Base-by-base conservation (phyloP, 64 coral and sea anemone species). In the Porites lutea region DNA sequence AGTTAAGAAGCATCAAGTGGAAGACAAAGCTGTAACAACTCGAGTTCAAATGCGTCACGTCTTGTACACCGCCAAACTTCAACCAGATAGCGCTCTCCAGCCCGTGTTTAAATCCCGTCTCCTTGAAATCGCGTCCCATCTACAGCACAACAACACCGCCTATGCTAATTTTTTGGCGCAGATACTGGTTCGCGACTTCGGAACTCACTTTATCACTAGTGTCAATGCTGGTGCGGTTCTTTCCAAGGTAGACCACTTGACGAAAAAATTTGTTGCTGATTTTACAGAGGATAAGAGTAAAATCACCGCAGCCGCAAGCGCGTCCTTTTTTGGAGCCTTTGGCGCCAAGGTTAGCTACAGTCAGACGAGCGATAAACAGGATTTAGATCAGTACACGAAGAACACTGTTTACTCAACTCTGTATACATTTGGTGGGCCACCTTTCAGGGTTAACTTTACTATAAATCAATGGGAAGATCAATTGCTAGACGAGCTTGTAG, bases 1-100 rank as follows among this genome's bases (percentile, higher is more conserved):
- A n/a, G 93, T 98, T 20, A 98, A 98, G 64, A 95, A 84, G 45
- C 96, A 92, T 52, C 93, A 98, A 89, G 96, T 98, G 4, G 89
- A 98, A 75, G 86, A 95, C 61, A 95, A 95, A 10, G 18, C 93
- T 37, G 82, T 98, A 4, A 98, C 96, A 53, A 94, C 96, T 57
- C 92, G 96, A 27, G 96, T 98, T 9, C 82, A 94, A 68, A 79
- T 98, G 50, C 85, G 92, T 18, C 88, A 94, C 65, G 80, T 70
- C 12, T 69, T 94, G 13, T 94, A 98, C 84, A 88, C 92, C 0
- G 92, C 79, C 1, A 72, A 60, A 13, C 58, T 72, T 49, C 92
- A 98, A 52, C 93, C 96, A 0, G 93, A 98, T 59, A 74, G 74
- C 48, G 59, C 83, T 11, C 55, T 98, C 4, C 83, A 94, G 71